Evolutionary conservation across 2,888 invertebrate species (phyloP), one percentile per base, ranked within the genome.

Genomic region (Zootermopsis nevadensis): DNA sequence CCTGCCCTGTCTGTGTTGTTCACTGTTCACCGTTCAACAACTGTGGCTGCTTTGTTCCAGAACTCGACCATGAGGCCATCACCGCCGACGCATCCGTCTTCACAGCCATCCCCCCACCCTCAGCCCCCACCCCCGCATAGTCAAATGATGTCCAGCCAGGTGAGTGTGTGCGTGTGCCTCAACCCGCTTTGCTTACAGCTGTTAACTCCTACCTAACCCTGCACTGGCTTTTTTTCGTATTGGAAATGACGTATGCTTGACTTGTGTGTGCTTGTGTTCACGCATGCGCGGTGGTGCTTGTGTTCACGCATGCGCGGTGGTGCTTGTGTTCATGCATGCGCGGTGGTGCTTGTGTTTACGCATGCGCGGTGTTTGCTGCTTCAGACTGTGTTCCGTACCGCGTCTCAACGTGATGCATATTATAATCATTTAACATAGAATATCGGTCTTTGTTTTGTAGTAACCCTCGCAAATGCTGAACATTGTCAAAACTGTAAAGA

Each of bases 41-140:
- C 74, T 74, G 27, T 83, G 85, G 82, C 80, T 85, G 83, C 82
- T 85, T 84, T 86, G 84, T 85, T 85, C 84, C 87, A 90, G 90
- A 90, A 90, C 87, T 89, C 90, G 82, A 89, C 89, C 85, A 90
- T 91, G 90, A 88, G 90, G 87, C 90, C 90, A 85, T 91, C 90
- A 85, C 90, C 91, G 86, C 91, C 91, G 86, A 91, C 90, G 85
- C 91, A 91, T 88, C 91, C 97, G 89, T 96, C 97, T 87, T 97
- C 96, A 91, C 97, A 97, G 90, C 97, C 97, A 91, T 97, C 96
- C 90, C 95, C 91, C 85, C 91, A 94, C 91, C 93, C 94, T 89
- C 96, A 91, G 93, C 96, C 91, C 92, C 96, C 91, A 91, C 96
- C 93, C 92, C 96, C 92, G 91, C 96, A 89, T 93, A 94, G 92